Base-by-base conservation (phyloP, 2,888 invertebrate species). In the Laothoe populi region DNA sequence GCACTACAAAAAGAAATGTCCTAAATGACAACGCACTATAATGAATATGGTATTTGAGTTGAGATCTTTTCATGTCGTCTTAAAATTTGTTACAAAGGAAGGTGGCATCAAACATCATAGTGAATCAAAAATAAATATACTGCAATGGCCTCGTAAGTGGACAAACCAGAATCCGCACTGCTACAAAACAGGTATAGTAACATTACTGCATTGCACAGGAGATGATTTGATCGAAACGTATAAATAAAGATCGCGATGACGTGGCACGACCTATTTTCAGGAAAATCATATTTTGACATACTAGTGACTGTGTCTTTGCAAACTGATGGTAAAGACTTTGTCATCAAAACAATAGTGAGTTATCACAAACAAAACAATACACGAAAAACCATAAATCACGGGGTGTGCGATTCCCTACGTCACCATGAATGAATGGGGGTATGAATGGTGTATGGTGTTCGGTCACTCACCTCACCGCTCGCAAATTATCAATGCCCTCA, bases 191-290 rank as follows among this genome's bases (percentile, higher is more conserved):
- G 10, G 10, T 31, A 7, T 19, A 13, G 10, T 24, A 31, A 53
- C 31, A 53, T 11, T 11, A 53, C 53, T 53, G 53, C 53, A 53
- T 53, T 53, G 53, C 53, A 66, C 63, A 66, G 69, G 59, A 66
- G 65, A 62, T 59, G 31, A 19, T 40, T 46, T 40, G 26, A 21
- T 53, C 19, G 53, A 65, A 60, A 66, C 65, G 57, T 61, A 63
- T 70, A 65, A 68, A 67, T 66, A 58, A 59, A 26, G 16, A 62
- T 64, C 68, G 57, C 40, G 73, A 78, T 79, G 80, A 77, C 77
- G 78, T 70, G 70, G 66, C 67, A 63, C 84, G 89, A 88, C 85
- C 85, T 81, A 82, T 78, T 84, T 88, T 77, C 72, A 13, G 79
- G 80, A 82, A 83, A 78, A 72, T 73, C 71, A 71, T 69, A 65